These are phyloP conservation scores for Tinea pellionella DNA, from an alignment of 2,888 invertebrate genomes.

Conservation along the genomic window DNA sequence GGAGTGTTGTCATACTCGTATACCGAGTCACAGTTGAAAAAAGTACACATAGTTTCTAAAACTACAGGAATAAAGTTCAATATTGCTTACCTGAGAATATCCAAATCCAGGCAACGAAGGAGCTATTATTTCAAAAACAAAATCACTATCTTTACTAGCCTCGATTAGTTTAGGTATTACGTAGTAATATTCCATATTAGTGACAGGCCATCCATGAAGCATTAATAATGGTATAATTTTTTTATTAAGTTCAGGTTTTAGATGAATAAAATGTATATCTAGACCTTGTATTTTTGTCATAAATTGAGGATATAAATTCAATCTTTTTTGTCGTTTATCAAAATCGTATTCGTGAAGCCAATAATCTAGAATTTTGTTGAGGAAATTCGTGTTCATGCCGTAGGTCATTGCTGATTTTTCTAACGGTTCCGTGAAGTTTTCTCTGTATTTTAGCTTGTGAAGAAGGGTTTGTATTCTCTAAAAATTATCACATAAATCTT, in stretches of 20 bases:
- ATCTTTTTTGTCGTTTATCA: slow-evolving; percentile 64
- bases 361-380: slow-evolving; percentile 55
- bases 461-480: slow-evolving; percentile 1
- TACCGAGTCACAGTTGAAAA: too few species aligned
- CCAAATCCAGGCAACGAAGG: slow-evolving; percentile 36
- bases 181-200: slow-evolving; percentile 73
- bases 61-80: too few species aligned
- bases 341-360: slow-evolving; percentile 76
- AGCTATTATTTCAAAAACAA: slow-evolving; percentile 64
- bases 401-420: slow-evolving; percentile 74
- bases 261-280: slow-evolving; percentile 73
- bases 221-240: slow-evolving; percentile 64
- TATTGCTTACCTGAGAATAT: slow-evolving; percentile 19
- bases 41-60: too few species aligned
- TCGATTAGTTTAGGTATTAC: slow-evolving; percentile 66
- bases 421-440: slow-evolving; percentile 25
- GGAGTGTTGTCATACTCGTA: too few species aligned
- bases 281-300: slow-evolving; percentile 74
- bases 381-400: slow-evolving; percentile 62
- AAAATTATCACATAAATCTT: too few species aligned
- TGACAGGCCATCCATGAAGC: slow-evolving; percentile 80
- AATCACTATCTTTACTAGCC: slow-evolving; percentile 41
- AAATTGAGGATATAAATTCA: slow-evolving; percentile 76
- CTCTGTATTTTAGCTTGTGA: background rate
- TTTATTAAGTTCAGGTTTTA: slow-evolving; percentile 47